Percentiles rank a stretch among this genome's conserved stretches.
Conservation (phyloP, 2,888 invertebrate species). For the Augiades crinisus region DNA sequence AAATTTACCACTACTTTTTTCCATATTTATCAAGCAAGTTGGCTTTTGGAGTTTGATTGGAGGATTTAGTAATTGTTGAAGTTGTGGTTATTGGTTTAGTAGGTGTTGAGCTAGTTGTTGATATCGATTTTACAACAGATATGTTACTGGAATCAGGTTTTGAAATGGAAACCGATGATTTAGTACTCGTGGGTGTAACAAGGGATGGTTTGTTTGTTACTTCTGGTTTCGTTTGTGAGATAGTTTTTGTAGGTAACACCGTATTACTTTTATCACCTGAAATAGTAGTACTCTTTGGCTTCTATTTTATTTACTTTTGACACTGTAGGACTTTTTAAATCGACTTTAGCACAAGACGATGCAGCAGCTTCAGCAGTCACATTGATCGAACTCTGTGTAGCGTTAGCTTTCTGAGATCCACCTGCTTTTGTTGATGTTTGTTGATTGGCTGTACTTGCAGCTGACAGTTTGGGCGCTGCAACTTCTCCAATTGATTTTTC, state of each 20-base stretch:
- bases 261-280: neutral
- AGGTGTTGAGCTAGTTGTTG: neutral
- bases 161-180: neutral
- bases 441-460: neutral
- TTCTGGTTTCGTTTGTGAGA: slow-evolving; percentile 1
- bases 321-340: neutral
- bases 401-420: neutral
- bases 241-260: neutral
- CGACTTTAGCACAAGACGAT: neutral
- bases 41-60: slow-evolving; percentile 1
- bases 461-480: neutral
- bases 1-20: neutral
- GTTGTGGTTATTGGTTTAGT: neutral
- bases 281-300: neutral
- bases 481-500: neutral
- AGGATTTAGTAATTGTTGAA: slow-evolving; percentile 3
- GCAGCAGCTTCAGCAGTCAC: neutral
- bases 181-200: neutral
- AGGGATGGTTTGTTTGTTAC: neutral
- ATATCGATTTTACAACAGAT: neutral
- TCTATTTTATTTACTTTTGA: neutral
- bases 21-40: slow-evolving; percentile 1
- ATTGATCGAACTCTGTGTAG: neutral
- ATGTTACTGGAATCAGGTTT: neutral
- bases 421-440: neutral